Conservation (phyloP, 2,113 vertebrate species). For the Stictonetta naevosa region DNA sequence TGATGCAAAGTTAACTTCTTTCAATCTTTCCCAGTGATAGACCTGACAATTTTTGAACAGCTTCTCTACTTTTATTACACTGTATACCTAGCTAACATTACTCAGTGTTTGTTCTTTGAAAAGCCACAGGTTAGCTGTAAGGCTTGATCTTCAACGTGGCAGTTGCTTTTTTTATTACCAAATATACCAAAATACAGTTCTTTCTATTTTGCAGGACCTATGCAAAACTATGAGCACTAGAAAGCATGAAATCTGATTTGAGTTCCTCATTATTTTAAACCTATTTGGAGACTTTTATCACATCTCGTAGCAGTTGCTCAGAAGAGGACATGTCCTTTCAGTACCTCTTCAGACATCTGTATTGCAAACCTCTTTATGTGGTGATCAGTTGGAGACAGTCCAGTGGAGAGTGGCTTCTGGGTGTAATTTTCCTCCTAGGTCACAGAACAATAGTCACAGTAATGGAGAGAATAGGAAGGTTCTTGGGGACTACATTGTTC, state of each 20-base stretch:
- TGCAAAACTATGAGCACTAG: background rate
- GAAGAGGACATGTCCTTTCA: background rate
- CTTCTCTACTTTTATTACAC: background rate
- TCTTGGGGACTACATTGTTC: background rate
- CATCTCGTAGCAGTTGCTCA: background rate
- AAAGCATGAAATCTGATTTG: background rate
- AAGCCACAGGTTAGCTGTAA: background rate
- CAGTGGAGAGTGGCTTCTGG: background rate
- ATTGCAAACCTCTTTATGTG: background rate
- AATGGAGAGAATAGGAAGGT: background rate
- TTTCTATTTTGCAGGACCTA: background rate
- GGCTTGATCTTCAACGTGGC: background rate
- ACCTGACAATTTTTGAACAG: background rate
- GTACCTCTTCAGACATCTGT: background rate
- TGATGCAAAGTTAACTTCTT: background rate
- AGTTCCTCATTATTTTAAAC: background rate
- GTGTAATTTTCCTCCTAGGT: background rate
- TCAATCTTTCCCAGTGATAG: fast-evolving
- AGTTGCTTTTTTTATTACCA: background rate
- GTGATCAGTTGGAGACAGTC: background rate
- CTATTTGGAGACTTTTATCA: background rate
- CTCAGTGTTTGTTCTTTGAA: background rate
- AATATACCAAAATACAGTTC: background rate
- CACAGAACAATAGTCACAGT: background rate
- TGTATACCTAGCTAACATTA: background rate